Percentiles rank a stretch among this genome's conserved stretches.
These are phyloP conservation scores for Acrocephalus scirpaceus DNA, from an alignment of 2,797 vertebrate genomes.

Conservation along the genomic window DNA sequence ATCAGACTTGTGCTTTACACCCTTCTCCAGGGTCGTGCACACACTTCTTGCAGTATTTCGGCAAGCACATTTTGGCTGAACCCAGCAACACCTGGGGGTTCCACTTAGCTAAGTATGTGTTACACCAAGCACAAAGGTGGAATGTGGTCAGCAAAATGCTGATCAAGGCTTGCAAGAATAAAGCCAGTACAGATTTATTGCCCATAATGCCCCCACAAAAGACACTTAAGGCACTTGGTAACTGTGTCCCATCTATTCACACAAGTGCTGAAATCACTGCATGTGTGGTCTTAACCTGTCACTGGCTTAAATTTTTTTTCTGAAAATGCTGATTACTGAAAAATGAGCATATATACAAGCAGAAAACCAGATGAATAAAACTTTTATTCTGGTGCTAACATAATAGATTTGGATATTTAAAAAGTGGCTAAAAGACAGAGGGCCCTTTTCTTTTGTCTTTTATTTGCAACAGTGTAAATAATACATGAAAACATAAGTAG, in stretches of 20 bases:
- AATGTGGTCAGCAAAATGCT: neutral
- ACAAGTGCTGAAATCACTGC: neutral
- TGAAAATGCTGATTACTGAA: neutral
- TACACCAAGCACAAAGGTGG: neutral
- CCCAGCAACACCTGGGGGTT: neutral
- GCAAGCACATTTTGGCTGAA: neutral
- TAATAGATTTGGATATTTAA: neutral
- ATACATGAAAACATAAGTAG: neutral
- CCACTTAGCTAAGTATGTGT: neutral
- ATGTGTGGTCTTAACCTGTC: neutral
- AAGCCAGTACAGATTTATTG: neutral
- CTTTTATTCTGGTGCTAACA: neutral
- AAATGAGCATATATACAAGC: neutral
- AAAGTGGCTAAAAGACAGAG: neutral
- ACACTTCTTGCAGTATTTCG: neutral
- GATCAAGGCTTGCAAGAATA: neutral
- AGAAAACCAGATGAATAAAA: neutral
- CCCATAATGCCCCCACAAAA: accelerated
- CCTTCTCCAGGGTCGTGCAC: neutral
- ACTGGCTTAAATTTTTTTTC: neutral
- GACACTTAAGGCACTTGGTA: neutral
- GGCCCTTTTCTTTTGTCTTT: neutral
- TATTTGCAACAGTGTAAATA: neutral
- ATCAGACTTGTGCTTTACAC: neutral
- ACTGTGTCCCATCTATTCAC: neutral